Evolutionary conservation across 2,888 invertebrate species (phyloP).

Genomic region (Smittia aterrima): DNA sequence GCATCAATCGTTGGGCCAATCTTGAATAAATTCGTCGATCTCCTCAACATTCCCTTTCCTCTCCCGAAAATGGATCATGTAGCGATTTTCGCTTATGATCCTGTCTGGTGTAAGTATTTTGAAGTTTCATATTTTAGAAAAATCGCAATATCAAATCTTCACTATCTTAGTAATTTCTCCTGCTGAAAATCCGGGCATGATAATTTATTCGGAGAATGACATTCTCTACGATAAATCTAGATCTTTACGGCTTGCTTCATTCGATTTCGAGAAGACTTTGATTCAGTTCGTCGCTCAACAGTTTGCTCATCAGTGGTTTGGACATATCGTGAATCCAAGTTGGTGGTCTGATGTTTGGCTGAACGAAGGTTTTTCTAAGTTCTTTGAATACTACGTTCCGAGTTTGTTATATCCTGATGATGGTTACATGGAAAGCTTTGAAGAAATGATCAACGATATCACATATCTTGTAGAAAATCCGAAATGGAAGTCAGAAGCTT

Average conservation of each 20-base stretch:
- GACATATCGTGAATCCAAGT: conserved; percentile 62
- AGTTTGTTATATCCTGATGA: conserved; percentile 53
- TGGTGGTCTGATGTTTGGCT: conserved; percentile 68
- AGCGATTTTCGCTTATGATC: conserved; percentile 57
- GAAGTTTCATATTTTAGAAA: too few species aligned
- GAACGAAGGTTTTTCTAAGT: conserved; percentile 66
- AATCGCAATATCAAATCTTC: too few species aligned
- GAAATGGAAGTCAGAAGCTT: conserved; percentile 53
- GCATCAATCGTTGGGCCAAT: not conserved
- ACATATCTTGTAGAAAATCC: conserved; percentile 55
- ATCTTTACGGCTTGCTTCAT: too few species aligned
- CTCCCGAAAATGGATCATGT: conserved; percentile 60
- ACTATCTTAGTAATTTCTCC: not conserved
- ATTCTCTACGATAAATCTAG: not conserved
- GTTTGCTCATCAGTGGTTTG: conserved; percentile 69
- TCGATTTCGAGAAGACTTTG: conserved; percentile 47
- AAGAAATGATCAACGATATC: conserved; percentile 53
- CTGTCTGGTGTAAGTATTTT: too few species aligned
- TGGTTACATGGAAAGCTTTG: conserved; percentile 57
- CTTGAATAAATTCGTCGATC: conserved; percentile 6
- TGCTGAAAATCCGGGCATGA: conserved; percentile 89
- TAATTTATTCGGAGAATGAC: conserved; percentile 65
- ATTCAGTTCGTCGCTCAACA: conserved; percentile 57
- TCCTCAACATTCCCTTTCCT: not conserved
- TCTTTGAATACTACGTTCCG: conserved; percentile 64